Conservation (phyloP, 2,888 invertebrate genomes). For the Drosophila flavopinicola region DNA sequence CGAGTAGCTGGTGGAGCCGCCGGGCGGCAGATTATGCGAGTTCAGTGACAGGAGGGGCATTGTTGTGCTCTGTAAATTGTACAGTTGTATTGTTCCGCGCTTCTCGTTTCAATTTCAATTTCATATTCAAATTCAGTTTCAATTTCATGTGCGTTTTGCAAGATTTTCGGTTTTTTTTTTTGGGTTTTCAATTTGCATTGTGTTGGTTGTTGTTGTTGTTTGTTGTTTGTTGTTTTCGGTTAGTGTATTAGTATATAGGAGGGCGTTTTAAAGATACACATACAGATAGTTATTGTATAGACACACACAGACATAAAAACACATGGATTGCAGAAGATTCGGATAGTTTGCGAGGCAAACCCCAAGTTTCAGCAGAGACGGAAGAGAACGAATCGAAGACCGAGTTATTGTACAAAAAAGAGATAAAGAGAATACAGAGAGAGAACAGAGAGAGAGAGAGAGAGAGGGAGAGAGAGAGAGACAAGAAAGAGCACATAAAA, state of each 20-base stretch:
- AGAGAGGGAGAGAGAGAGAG: conserved; percentile 47
- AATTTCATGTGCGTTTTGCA: conserved; percentile 41
- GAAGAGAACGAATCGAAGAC: conserved; percentile 38
- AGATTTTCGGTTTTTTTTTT: conserved; percentile 17
- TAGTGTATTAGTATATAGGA: conserved; percentile 37
- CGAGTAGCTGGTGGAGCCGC: conserved; percentile 84
- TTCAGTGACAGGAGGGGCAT: conserved; percentile 87
- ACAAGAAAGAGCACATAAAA: conserved; percentile 77
- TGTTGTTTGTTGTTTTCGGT: conserved; percentile 24
- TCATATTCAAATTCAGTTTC: conserved; percentile 32
- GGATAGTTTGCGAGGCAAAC: conserved; percentile 18
- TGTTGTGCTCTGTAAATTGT: conserved; percentile 87
- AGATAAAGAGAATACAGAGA: conserved; percentile 46
- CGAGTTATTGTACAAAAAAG: conserved; percentile 52
- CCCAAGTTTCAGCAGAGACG: conserved; percentile 38
- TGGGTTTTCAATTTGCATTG: conserved; percentile 45
- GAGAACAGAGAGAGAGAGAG: conserved; percentile 40
- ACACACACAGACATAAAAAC: conserved; percentile 46
- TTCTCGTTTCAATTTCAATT: conserved; percentile 66
- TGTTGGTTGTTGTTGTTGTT: conserved; percentile 31
- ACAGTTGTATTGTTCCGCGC: conserved; percentile 84
- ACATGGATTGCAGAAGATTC: conserved; percentile 32
- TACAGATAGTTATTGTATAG: conserved; percentile 49
- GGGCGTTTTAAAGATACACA: conserved; percentile 35
- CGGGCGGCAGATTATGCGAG: conserved; percentile 84